Base-by-base conservation (phyloP, 2,113 vertebrate species). In the Pteruthius melanotis region DNA sequence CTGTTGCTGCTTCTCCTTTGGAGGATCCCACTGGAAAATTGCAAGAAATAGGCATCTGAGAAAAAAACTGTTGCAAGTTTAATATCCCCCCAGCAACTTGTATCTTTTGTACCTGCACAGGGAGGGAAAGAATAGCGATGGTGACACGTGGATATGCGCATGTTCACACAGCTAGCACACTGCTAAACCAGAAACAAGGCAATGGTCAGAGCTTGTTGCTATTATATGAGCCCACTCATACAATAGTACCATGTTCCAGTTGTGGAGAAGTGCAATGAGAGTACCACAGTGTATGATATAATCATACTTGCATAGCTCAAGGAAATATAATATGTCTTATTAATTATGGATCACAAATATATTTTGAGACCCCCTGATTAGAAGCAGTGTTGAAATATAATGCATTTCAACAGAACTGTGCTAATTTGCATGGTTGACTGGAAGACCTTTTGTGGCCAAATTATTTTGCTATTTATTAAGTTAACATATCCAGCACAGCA, bases 401-500 rank as follows among this genome's bases (percentile, higher is more conserved):
- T 65, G 74, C 78, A 82, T 82, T 93, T 78, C 64, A 93, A 77
- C 68, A 93, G 57, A 65, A 35, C 65, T 2, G 0, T 49, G n/a
- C 56, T 92, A 49, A 92, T 94, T 79, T 94, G 49, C 77, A 53
- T 5, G 16, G 57, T 61, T 95, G 70, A 91, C 77, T 79, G 69
- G 49, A 64, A 93, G 77, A 91, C 30, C 12, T 61, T 95, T 87
- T 76, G 57, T 47, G 74, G 57, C 47, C 83, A 69, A 94, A 84
- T 95, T 89, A 85, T 93, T 89, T 85, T 83, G n/a, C n/a, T 56
- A 83, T 94, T 93, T 91, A 75, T 35, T 68, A 78, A 56, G 44
- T 89, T 83, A 89, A 78, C 69, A 57, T 76, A 87, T 42, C 16
- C 30, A 75, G 49, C 70, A 82, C 74, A 79, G 72, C 72, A 78